Evolutionary conservation across 1,140 invertebrate genomes (phyloP), one percentile per base, ranked within the genome.

Genomic region (Aphis craccivora): DNA sequence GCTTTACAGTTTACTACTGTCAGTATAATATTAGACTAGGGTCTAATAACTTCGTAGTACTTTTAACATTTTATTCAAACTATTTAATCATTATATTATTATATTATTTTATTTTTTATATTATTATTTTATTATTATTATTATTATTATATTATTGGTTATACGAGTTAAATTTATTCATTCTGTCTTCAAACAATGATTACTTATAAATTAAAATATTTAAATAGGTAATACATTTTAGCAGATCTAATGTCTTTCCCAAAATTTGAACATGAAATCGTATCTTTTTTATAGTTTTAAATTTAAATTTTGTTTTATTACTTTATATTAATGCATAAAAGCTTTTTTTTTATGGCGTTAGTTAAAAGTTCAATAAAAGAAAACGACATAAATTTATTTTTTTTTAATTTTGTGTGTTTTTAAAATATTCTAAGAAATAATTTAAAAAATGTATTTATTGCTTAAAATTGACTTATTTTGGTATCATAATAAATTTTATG

Each of bases 251-350:
- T 67, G 25, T 67, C 11, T 67, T 25, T 67, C n/a, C 9, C 11
- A 67, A 67, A 67, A 67, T 67, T 67, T 67, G 30, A 30, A 8
- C 9, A 60, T 0, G 4, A n/a, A n/a, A n/a, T 18, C 18, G 14
- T 76, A n/a, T n/a, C n/a, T n/a, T n/a, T n/a, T 76, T 76, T n/a
- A 76, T 76, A n/a, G 60, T 35, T 76, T 76, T 76, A 76, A 76
- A 76, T n/a, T 76, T 14, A n/a, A 76, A 76, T 76, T n/a, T 76
- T n/a, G 30, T 76, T 76, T 76, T n/a, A 76, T n/a, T 76, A 76
- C 5, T 76, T 76, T 6, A 76, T 76, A 76, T 76, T 18, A 76
- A 76, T n/a, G n/a, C n/a, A n/a, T 14, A 76, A n/a, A 76, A n/a
- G n/a, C 60, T n/a, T 76, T 76, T 76, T 76, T 14, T 76, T 76